Evolutionary conservation across 92 coral and sea anemone species (phyloP).

Genomic region (Epizoanthus ramosus): DNA sequence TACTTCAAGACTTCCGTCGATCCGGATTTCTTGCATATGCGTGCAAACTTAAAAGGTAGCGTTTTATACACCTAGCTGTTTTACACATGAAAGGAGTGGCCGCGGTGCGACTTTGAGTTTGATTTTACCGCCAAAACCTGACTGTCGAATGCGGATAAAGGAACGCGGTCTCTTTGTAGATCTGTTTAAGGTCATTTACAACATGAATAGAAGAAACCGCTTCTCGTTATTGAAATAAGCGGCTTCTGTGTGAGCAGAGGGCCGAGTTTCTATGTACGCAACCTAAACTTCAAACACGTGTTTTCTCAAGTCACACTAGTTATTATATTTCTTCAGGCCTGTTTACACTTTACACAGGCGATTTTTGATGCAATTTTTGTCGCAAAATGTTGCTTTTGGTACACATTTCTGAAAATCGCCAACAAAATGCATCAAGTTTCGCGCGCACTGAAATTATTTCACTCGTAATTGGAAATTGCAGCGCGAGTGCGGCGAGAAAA

Average conservation of each 20-base stretch:
- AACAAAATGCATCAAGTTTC: no score
- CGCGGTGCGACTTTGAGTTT: neutral
- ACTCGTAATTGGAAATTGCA: no score
- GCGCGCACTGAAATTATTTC: no score
- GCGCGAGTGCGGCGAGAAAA: no score
- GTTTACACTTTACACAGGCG: no score
- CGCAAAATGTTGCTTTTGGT: no score
- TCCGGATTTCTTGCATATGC: neutral
- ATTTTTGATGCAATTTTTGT: no score
- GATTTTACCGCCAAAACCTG: constrained; percentile 18
- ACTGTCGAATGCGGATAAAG: neutral
- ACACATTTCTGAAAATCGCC: no score
- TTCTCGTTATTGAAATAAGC: constrained; percentile 4
- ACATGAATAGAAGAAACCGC: constrained; percentile 9
- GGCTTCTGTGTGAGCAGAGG: neutral
- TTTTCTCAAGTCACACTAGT: no score
- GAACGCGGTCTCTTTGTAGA: constrained; percentile 3
- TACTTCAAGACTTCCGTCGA: neutral
- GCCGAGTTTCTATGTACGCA: neutral
- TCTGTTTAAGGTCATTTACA: constrained; percentile 4
- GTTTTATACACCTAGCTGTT: neutral
- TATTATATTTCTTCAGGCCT: no score
- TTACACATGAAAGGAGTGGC: constrained; percentile 23
- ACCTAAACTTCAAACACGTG: no score
- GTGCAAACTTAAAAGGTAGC: neutral